phyloP scores from a whole-genome alignment of 2,888 invertebrate species.

The Microctonus hyperodae region DNA sequence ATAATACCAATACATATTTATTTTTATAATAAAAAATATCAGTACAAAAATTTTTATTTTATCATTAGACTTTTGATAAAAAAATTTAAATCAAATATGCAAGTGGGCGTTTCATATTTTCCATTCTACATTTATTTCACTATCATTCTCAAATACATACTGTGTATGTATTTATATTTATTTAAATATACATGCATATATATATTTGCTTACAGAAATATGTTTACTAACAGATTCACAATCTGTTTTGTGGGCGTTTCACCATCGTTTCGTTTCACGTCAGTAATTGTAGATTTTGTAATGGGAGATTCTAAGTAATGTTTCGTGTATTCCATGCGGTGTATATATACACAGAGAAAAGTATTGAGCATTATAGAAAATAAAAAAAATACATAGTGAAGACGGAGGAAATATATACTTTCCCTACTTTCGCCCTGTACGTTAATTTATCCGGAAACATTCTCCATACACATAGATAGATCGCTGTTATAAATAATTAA shows the following conservation, averaged over 20 bases:
- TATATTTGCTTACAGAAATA: background rate
- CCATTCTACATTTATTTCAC: background rate
- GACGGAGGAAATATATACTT: conserved; percentile 44
- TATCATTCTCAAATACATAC: background rate
- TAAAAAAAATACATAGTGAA: conserved; percentile 4
- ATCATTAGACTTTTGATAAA: background rate
- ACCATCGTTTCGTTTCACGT: conserved; percentile 2
- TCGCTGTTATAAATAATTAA: background rate
- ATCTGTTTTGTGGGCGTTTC: conserved; percentile 8
- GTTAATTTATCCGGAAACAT: conserved; percentile 22
- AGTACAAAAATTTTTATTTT: background rate
- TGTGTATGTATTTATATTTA: no score
- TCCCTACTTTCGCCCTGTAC: conserved; percentile 49
- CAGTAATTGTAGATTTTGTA: background rate
- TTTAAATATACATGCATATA: no score
- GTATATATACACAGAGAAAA: background rate
- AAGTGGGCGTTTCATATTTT: conserved; percentile 1
- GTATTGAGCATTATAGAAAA: background rate
- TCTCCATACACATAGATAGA: background rate
- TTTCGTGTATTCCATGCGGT: background rate
- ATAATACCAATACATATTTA: no score
- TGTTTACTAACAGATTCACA: background rate
- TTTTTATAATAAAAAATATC: background rate
- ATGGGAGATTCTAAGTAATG: background rate
- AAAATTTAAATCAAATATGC: background rate